These are phyloP conservation scores for Bombyx mori DNA, from an alignment of 1,140 invertebrate species.

Conservation along the genomic window ASM3026992v2 NC_085126.1:272001-272500, in stretches of 20 bases:
- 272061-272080: slow-evolving; percentile 67
- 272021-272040: slow-evolving; percentile 51
- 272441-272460: slow-evolving; percentile 60
- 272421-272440: slow-evolving; percentile 57
- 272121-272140: slow-evolving; percentile 48
- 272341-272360: slow-evolving; percentile 68
- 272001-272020: slow-evolving; percentile 52
- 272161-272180: slow-evolving; percentile 77
- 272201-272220: slow-evolving; percentile 70
- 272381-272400: slow-evolving; percentile 63
- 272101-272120: slow-evolving; percentile 38
- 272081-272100: slow-evolving; percentile 71
- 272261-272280: slow-evolving; percentile 51
- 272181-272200: slow-evolving; percentile 71
- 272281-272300: slow-evolving; percentile 66
- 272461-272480: slow-evolving; percentile 64
- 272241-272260: slow-evolving; percentile 71
- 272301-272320: slow-evolving; percentile 65
- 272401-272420: slow-evolving; percentile 71
- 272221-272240: slow-evolving; percentile 66
- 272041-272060: slow-evolving; percentile 50
- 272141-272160: slow-evolving; percentile 73
- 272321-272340: slow-evolving; percentile 72
- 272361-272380: slow-evolving; percentile 60
- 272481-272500: slow-evolving; percentile 63